Evolutionary conservation across 2,797 vertebrate genomes (phyloP).

Genomic region (Coranthus polyacanthus): DNA sequence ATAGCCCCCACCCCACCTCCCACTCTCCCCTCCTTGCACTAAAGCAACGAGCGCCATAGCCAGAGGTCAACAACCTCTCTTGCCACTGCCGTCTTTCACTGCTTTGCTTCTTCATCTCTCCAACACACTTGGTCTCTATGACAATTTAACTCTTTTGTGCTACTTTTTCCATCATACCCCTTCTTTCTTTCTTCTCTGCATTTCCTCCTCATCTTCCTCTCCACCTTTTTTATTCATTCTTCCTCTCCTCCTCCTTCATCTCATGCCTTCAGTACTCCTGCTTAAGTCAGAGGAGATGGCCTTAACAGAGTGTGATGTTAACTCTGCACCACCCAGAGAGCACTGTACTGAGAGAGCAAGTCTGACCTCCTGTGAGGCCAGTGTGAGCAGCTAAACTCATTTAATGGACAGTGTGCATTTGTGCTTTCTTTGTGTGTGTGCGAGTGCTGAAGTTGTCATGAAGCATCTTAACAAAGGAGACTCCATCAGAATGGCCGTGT

Average conservation of each 20-base stretch:
- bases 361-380: slow-evolving; percentile 44
- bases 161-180: slow-evolving; percentile 19
- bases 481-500: slow-evolving; percentile 21
- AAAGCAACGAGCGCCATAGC: slow-evolving; percentile 63
- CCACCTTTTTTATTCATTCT: slow-evolving; percentile 19
- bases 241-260: slow-evolving; percentile 14
- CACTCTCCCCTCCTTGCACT: slow-evolving; percentile 44
- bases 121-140: slow-evolving; percentile 36
- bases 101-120: slow-evolving; percentile 52
- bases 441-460: slow-evolving; percentile 4
- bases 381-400: slow-evolving; percentile 28
- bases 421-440: slow-evolving; percentile 11
- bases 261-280: slow-evolving; percentile 45
- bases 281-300: slow-evolving; percentile 52
- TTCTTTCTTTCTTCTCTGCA: slow-evolving; percentile 10
- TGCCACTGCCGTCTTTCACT: slow-evolving; percentile 59
- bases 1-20: slow-evolving; percentile 38
- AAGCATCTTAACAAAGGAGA: slow-evolving; percentile 21
- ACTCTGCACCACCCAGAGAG: slow-evolving; percentile 37
- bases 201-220: slow-evolving; percentile 1
- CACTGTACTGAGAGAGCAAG: slow-evolving; percentile 29
- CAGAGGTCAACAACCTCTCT: slow-evolving; percentile 78
- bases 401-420: slow-evolving; percentile 38
- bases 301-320: slow-evolving; percentile 52
- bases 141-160: slow-evolving; percentile 39